These are phyloP conservation scores for Pinctada fucata DNA, from an alignment of 2,888 invertebrate species.

Conservation along the genomic window DNA sequence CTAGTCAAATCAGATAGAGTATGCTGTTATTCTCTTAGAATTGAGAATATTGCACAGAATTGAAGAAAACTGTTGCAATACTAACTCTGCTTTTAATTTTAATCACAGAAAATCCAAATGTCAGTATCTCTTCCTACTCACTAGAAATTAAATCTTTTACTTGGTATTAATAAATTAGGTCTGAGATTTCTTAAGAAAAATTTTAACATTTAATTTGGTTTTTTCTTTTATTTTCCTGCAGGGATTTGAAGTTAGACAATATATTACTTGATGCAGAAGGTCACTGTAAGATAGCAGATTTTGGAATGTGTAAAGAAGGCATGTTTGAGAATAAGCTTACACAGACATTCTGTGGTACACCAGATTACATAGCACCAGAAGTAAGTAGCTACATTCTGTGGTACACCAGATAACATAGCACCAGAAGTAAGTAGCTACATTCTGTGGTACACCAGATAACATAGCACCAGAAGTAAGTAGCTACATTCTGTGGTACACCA, in stretches of 20 bases:
- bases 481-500: constrained; percentile 98
- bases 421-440: constrained; percentile 89
- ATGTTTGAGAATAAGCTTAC: constrained; percentile 91
- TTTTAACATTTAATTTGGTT: neutral
- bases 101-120: no score
- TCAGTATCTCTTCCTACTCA: no score
- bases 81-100: no score
- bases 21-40: no score
- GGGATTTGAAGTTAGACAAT: constrained; percentile 99
- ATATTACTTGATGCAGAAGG: constrained; percentile 97
- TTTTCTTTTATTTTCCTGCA: constrained; percentile 76
- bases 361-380: constrained; percentile 99
- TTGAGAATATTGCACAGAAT: neutral
- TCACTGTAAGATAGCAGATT: constrained; percentile 79
- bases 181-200: neutral
- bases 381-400: constrained; percentile 85
- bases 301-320: constrained; percentile 98
- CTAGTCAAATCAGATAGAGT: no score
- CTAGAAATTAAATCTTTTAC: neutral
- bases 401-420: constrained; percentile 99
- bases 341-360: constrained; percentile 99
- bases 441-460: constrained; percentile 99
- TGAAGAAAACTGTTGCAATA: neutral
- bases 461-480: constrained; percentile 91
- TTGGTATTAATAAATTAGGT: neutral